Base-by-base conservation (phyloP, 2,797 vertebrate genomes). In the Eulemur albifrons region DNA sequence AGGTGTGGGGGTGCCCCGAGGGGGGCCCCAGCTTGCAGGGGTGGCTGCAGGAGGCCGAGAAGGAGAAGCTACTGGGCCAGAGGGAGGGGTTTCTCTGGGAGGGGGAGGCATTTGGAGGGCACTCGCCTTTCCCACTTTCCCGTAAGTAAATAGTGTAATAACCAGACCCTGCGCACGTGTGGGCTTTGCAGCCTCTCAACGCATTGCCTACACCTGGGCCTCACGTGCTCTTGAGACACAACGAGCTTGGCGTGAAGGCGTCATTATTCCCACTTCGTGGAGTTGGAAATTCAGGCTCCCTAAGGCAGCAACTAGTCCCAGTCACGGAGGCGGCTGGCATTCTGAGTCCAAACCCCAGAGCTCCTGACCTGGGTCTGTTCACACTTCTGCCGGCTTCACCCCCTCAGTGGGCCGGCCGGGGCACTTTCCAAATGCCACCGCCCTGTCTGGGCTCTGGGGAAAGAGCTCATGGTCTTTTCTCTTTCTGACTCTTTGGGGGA, bases 401-500 rank as follows among this genome's bases (percentile, higher is more conserved):
- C 63, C 65, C 32, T 30, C n/a, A 25, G n/a, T 0, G 18, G 21
- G 21, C 30, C 20, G 2, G 63, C 69, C 79, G 54, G 63, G 38
- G 38, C 40, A 14, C 27, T 11, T 32, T 57, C 79, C 43, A 27
- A 63, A 18, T 27, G 13, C 92, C 0, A 0, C 70, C 50, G 35
- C 35, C 43, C 1, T 43, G 73, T 52, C 73, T 27, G 0, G 38
- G 81, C 23, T 86, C 45, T 5, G 14, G n/a, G 52, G 40, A 86
- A 38, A 52, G 21, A 57, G 25, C 27, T 43, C 9, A 18, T 0
- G 20, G 48, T 52, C 40, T 63, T n/a, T 35, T 13, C 21, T 54
- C 70, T 91, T n/a, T 81, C n/a, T 12, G 32, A 43, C 82, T 95
- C 52, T 81, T 67, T 50, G 45, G 35, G 57, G 50, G 67, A 76